A percentile compares a stretch with the other conserved stretches of the same genome.
Conservation (phyloP, 2,888 invertebrate species). For the Blera fallax region DNA sequence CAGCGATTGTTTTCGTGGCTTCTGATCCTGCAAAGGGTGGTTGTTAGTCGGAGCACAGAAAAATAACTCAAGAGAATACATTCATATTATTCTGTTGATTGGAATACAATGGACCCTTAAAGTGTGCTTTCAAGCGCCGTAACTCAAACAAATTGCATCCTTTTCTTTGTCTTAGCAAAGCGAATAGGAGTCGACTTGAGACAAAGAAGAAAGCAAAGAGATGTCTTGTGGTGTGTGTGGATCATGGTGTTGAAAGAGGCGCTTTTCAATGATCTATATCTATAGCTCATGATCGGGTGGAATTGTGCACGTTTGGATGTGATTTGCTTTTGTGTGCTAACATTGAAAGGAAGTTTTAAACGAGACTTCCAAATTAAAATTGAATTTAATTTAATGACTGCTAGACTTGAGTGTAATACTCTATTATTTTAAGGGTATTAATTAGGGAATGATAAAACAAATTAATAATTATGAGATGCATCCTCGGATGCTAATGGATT, state of each 20-base stretch:
- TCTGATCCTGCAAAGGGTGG: constrained; percentile 34
- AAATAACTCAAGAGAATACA: constrained; percentile 47
- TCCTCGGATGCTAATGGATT: too few relatives aligned
- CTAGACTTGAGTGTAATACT: too few relatives aligned
- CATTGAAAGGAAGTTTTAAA: background rate
- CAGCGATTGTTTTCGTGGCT: constrained; percentile 60
- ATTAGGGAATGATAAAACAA: too few relatives aligned
- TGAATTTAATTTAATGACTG: background rate
- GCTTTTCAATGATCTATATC: constrained; percentile 11
- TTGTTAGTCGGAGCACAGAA: constrained; percentile 25
- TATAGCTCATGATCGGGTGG: background rate
- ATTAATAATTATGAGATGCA: too few relatives aligned
- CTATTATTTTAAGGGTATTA: too few relatives aligned
- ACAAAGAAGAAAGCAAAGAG: constrained; percentile 8
- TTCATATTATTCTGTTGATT: constrained; percentile 75
- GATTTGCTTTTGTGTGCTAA: background rate
- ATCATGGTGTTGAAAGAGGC: constrained; percentile 40
- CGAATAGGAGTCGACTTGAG: constrained; percentile 14
- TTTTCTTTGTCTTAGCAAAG: constrained; percentile 22
- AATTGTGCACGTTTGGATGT: background rate
- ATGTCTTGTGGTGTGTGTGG: constrained; percentile 42
- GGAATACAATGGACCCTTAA: constrained; percentile 82
- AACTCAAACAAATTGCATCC: constrained; percentile 82
- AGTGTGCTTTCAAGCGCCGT: constrained; percentile 82
- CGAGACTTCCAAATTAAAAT: background rate